Conservation (phyloP, 2,113 vertebrate species). For the Piprites chloris region DNA sequence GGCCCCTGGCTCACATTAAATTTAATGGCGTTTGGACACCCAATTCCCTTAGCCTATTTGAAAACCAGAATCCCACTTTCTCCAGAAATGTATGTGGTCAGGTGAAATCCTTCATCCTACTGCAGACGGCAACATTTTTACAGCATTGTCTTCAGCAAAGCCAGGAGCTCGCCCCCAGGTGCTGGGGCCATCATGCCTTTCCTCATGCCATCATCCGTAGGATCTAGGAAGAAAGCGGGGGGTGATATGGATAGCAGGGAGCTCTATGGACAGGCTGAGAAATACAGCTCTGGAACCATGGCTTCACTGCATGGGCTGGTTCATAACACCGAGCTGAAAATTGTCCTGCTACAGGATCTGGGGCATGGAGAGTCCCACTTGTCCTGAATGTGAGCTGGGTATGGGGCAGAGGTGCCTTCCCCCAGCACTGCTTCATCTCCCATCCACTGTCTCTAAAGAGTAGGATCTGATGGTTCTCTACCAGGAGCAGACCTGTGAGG, state of each 20-base stretch:
- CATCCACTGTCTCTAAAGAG: not conserved
- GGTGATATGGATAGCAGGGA: not conserved
- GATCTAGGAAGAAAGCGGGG: not conserved
- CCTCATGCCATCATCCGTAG: accelerated
- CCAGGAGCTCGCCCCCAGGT: not conserved
- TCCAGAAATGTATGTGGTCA: not conserved
- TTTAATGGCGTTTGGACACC: slow-evolving; percentile 53
- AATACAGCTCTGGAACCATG: not conserved
- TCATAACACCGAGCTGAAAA: not conserved
- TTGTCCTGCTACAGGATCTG: accelerated
- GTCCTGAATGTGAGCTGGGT: not conserved
- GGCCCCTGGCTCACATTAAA: slow-evolving; percentile 20
- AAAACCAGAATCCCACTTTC: slow-evolving; percentile 18
- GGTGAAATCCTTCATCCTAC: not conserved
- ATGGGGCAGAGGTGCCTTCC: not conserved
- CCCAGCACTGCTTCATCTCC: not conserved
- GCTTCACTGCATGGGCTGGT: accelerated
- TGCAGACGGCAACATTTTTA: not conserved
- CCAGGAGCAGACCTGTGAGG: not conserved
- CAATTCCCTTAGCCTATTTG: slow-evolving; percentile 60
- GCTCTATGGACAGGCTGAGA: not conserved
- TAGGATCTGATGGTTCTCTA: not conserved
- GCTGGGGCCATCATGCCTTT: too few species aligned
- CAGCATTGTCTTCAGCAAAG: not conserved
- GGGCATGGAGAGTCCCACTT: too few species aligned